These are phyloP conservation scores for Argyresthia albistria DNA, from an alignment of 2,888 invertebrate species.

Conservation along the genomic window DNA sequence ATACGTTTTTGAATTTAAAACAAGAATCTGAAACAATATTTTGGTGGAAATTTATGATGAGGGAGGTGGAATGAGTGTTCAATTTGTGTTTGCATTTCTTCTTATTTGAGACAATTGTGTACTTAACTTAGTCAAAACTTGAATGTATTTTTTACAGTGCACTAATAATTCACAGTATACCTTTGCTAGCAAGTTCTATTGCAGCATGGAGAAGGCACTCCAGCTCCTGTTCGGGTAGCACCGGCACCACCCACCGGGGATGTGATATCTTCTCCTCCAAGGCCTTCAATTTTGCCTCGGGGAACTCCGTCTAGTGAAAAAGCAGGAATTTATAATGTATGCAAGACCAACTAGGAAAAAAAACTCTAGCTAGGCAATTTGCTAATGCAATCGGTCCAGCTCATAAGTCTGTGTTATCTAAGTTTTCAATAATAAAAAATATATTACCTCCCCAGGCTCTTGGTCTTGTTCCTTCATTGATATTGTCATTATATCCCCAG, in stretches of 20 bases:
- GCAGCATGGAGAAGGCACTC: slow-evolving; percentile 92
- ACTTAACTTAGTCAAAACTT: too few species aligned
- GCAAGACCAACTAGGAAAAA: not conserved
- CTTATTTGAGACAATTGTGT: too few species aligned
- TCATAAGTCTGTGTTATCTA: not conserved
- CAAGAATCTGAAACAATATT: too few species aligned
- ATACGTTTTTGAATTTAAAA: not conserved
- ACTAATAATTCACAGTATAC: slow-evolving; percentile 42
- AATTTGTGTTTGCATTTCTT: too few species aligned
- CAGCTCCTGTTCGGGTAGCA: slow-evolving; percentile 95
- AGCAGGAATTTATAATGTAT: not conserved
- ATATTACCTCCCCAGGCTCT: slow-evolving; percentile 62
- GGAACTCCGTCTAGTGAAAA: slow-evolving; percentile 75
- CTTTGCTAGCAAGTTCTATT: slow-evolving; percentile 88
- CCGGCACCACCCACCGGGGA: slow-evolving; percentile 97
- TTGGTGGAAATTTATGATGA: too few species aligned
- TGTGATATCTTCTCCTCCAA: slow-evolving; percentile 97
- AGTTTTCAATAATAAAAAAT: not conserved
- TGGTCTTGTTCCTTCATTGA: slow-evolving; percentile 68
- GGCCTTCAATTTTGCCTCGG: slow-evolving; percentile 86
- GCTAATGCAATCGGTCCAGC: too few species aligned
- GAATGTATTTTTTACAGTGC: too few species aligned
- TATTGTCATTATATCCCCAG: slow-evolving; percentile 65
- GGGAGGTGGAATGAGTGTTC: too few species aligned
- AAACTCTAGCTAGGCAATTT: not conserved